Percentiles rank a stretch among this genome's conserved stretches.
Evolutionary conservation across 2,113 vertebrate genomes (phyloP).

Genomic region (Dermatemys mawii): DNA sequence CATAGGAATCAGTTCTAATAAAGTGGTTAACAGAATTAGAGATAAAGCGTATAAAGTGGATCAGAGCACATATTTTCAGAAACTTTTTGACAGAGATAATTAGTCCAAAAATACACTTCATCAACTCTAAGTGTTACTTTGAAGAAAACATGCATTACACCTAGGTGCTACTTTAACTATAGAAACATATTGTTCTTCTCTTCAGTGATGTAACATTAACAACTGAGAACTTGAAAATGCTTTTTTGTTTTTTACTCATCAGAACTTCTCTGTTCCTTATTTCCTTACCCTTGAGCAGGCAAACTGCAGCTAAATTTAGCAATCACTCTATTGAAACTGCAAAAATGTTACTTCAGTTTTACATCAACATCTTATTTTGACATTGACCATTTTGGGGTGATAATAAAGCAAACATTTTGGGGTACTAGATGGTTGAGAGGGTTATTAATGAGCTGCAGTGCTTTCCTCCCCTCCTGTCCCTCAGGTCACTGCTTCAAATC

Average conservation of each 20-base stretch:
- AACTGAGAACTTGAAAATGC: background rate
- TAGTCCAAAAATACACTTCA: background rate
- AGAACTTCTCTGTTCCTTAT: background rate
- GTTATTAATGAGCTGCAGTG: background rate
- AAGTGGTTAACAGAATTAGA: background rate
- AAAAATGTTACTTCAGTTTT: background rate
- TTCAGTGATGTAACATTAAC: background rate
- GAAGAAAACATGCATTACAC: background rate
- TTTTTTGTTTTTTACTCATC: background rate
- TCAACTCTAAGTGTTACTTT: background rate
- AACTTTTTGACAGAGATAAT: background rate
- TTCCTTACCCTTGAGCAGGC: background rate
- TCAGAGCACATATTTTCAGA: background rate
- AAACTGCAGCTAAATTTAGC: background rate
- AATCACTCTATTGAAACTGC: background rate
- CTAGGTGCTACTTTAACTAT: background rate
- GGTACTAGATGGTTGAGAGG: rapidly evolving
- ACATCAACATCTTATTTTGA: background rate
- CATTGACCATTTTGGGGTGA: background rate
- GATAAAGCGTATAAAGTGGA: background rate
- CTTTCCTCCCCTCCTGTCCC: background rate
- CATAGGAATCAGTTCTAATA: background rate
- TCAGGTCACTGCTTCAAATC: background rate
- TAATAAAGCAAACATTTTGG: rapidly evolving
- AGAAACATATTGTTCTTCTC: background rate